These are phyloP conservation scores for Leucopternis melanops DNA, from an alignment of 2,113 vertebrate genomes.

Conservation along the genomic window DNA sequence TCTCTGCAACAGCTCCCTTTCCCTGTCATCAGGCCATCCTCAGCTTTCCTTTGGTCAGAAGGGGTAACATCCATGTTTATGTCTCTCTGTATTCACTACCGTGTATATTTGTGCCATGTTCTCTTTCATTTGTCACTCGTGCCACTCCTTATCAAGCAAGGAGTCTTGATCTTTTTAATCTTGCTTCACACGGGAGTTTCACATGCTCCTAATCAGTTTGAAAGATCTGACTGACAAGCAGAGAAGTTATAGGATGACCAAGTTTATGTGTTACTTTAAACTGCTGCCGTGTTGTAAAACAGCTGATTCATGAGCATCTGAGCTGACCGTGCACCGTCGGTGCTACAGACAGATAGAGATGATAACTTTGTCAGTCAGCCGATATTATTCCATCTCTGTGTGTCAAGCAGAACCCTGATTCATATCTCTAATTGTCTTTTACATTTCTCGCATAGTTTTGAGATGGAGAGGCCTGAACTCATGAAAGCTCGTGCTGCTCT, in stretches of 20 bases:
- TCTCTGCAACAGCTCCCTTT: not conserved
- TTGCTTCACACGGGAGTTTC: not conserved
- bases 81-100: not conserved
- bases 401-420: not conserved
- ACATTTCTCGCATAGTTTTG: not conserved
- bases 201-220: not conserved
- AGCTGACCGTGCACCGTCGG: fast-evolving
- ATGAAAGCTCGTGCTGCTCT: too few relatives aligned
- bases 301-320: not conserved
- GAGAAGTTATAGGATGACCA: not conserved
- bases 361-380: not conserved
- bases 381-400: not conserved
- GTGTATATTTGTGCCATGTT: not conserved
- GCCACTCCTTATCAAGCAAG: not conserved
- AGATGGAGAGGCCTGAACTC: not conserved
- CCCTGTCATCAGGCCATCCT: not conserved
- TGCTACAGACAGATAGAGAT: not conserved
- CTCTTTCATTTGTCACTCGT: not conserved
- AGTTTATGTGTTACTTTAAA: not conserved
- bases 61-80: fast-evolving
- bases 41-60: not conserved
- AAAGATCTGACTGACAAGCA: not conserved
- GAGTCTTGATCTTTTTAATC: not conserved
- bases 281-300: not conserved
- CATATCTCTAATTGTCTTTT: not conserved